Evolutionary conservation across 2,113 vertebrate genomes (phyloP).

Genomic region (Aptenodytes forsteri): DNA sequence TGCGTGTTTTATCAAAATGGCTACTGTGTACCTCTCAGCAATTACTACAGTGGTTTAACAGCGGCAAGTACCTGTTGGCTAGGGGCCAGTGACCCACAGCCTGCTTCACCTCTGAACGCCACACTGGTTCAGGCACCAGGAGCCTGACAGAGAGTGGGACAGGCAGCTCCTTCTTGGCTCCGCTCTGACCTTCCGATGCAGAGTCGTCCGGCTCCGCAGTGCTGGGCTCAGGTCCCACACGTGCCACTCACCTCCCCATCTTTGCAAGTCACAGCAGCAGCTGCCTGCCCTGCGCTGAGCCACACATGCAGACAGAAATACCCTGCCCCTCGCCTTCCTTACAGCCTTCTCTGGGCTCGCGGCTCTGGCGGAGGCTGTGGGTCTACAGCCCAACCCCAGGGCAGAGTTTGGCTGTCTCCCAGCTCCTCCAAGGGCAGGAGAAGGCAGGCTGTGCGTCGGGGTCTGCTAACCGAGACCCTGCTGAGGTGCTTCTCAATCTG

Average conservation of each 20-base stretch:
- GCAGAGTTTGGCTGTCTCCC: neutral
- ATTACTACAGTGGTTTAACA: too few species aligned
- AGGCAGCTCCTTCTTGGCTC: neutral
- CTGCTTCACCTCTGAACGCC: too few species aligned
- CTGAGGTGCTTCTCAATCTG: too few species aligned
- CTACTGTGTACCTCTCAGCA: accelerated
- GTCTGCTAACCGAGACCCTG: neutral
- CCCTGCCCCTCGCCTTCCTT: neutral
- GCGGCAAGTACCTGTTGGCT: too few species aligned
- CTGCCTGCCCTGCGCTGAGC: neutral
- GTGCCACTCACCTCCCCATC: neutral
- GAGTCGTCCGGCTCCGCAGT: neutral
- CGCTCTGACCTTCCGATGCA: accelerated
- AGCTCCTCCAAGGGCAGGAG: neutral
- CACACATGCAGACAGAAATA: accelerated
- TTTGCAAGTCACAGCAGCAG: neutral
- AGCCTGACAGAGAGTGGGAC: too few species aligned
- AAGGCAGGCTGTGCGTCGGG: neutral
- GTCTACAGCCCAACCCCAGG: neutral
- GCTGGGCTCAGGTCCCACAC: neutral
- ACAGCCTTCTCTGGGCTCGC: neutral
- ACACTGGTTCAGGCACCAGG: neutral
- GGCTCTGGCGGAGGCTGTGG: neutral
- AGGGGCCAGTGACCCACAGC: neutral
- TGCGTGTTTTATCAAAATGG: neutral